Evolutionary conservation across 2,888 invertebrate genomes (phyloP).

Genomic region (Ornithoptera priamus): DNA sequence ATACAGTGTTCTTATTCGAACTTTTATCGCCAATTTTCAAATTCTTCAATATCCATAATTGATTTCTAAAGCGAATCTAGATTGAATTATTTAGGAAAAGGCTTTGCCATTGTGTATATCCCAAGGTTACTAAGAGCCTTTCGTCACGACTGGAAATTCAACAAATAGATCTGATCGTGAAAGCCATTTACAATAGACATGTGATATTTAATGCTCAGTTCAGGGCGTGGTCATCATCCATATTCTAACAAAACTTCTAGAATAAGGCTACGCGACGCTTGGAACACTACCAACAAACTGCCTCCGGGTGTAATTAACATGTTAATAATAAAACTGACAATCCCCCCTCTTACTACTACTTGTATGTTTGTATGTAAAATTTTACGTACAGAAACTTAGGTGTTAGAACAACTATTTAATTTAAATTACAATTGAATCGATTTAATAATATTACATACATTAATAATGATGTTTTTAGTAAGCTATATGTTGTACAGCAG

Average conservation of each 20-base stretch:
- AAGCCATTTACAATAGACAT: background rate
- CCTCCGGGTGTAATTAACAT: constrained; percentile 69
- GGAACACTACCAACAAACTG: constrained; percentile 60
- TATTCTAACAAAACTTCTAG: constrained; percentile 32
- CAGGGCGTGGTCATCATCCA: constrained; percentile 9
- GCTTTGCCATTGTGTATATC: too few species aligned
- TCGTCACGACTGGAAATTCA: too few species aligned
- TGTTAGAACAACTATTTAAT: background rate
- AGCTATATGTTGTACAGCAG: too few species aligned
- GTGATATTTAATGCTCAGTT: background rate
- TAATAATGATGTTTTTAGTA: background rate
- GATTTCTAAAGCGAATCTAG: too few species aligned
- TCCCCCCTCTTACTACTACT: constrained; percentile 4
- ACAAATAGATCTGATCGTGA: background rate
- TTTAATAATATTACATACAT: background rate
- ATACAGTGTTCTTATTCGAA: too few species aligned
- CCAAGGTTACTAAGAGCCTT: too few species aligned
- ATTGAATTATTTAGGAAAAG: too few species aligned
- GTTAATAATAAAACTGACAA: constrained; percentile 54
- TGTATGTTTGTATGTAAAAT: constrained; percentile 5
- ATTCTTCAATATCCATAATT: too few species aligned
- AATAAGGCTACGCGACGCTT: constrained; percentile 48
- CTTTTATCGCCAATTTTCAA: too few species aligned
- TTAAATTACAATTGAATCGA: background rate
- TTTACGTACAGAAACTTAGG: background rate